phyloP scores from a whole-genome alignment of 2,797 vertebrate species.

The Sciurus carolinensis region DNA sequence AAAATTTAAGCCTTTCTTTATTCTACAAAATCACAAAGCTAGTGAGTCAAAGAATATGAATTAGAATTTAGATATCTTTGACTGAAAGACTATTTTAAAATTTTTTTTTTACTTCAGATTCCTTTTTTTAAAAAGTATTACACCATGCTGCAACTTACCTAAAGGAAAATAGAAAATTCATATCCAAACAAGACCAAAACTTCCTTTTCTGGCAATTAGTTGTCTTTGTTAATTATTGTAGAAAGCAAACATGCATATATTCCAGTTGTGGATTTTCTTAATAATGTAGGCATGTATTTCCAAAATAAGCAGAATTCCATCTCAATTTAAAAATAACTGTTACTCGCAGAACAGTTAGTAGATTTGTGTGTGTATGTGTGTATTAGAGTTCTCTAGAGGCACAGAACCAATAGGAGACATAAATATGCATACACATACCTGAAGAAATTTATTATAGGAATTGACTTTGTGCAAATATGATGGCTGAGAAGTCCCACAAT shows the following conservation, averaged over 20 bases:
- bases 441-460: neutral
- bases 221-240: neutral
- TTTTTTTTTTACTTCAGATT: neutral
- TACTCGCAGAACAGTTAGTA: neutral
- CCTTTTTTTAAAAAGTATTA: neutral
- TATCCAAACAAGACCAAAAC: neutral
- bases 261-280: slow-evolving; percentile 1
- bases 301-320: neutral
- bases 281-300: neutral
- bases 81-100: neutral
- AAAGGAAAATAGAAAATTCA: neutral
- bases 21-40: neutral
- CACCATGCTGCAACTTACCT: neutral
- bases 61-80: slow-evolving; percentile 8
- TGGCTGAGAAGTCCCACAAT: neutral
- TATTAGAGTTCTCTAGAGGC: neutral
- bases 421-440: neutral
- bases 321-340: slow-evolving; percentile 9
- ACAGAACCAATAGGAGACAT: neutral
- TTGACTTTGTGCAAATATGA: neutral
- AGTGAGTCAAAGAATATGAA: neutral
- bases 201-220: neutral
- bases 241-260: neutral
- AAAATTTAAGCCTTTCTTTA: neutral
- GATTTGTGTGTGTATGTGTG: neutral